Conservation (phyloP, 2,113 vertebrate species). For the Gorsachius goisagi region DNA sequence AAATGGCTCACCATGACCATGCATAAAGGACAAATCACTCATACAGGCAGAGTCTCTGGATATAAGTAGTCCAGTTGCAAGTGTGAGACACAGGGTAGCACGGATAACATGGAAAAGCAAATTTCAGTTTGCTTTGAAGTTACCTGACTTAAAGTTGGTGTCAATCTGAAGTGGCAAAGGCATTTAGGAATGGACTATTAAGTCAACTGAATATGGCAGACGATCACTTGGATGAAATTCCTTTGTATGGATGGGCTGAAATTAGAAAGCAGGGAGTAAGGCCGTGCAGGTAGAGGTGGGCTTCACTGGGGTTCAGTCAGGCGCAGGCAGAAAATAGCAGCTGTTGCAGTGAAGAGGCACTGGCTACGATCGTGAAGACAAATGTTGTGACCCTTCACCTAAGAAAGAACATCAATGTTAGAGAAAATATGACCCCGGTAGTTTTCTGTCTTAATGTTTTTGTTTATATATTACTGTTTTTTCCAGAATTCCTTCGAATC, state of each 20-base stretch:
- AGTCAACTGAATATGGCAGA: background rate
- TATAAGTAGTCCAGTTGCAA: background rate
- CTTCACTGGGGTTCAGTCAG: background rate
- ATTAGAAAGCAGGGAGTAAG: background rate
- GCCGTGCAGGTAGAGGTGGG: background rate
- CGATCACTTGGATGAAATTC: background rate
- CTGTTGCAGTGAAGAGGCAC: background rate
- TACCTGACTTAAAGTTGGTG: background rate
- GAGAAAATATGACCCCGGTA: background rate
- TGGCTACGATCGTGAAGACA: background rate
- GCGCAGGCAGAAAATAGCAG: background rate
- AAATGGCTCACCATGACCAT: background rate
- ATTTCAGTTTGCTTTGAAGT: background rate
- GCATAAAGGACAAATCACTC: background rate
- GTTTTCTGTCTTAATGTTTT: background rate
- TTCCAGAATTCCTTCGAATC: background rate
- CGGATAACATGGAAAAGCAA: background rate
- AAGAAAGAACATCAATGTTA: background rate
- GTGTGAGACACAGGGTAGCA: background rate
- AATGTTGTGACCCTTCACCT: background rate
- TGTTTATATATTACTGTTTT: background rate
- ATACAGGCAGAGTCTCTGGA: background rate
- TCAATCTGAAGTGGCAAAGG: background rate
- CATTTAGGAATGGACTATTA: background rate
- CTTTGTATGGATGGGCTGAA: background rate